Percentiles rank a stretch among this genome's conserved stretches.
Conservation (phyloP, 2,113 vertebrate species). For the Onychostoma macrolepis region DNA sequence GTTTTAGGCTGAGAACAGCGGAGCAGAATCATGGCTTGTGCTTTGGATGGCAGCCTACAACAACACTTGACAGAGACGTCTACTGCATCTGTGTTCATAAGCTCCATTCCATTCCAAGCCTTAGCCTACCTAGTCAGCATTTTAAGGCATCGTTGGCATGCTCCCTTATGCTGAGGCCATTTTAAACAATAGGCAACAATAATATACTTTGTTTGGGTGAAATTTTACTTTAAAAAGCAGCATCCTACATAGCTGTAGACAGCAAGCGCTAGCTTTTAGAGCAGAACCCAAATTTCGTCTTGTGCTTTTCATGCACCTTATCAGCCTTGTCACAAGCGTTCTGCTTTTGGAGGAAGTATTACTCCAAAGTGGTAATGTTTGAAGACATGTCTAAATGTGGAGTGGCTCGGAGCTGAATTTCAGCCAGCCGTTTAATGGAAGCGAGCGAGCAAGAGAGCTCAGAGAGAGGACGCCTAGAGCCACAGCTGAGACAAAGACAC, state of each 20-base stretch:
- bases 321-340: not conserved
- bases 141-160: not conserved
- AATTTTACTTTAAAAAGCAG: not conserved
- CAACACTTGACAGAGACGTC: not conserved
- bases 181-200: not conserved
- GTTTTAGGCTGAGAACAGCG: constrained; percentile 23
- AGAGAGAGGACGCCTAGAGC: not conserved
- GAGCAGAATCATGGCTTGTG: constrained; percentile 29
- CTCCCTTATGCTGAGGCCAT: not conserved
- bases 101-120: not conserved
- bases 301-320: not conserved
- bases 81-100: not conserved
- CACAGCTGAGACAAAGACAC: constrained; percentile 31
- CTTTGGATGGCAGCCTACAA: constrained; percentile 40
- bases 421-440: not conserved
- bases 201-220: not conserved
- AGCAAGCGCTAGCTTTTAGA: not conserved
- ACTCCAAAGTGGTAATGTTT: not conserved
- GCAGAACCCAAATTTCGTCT: not conserved
- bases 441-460: constrained; percentile 2
- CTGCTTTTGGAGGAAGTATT: constrained; percentile 11
- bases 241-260: not conserved
- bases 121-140: not conserved
- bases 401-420: constrained; percentile 15
- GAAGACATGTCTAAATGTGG: constrained; percentile 33